Evolutionary conservation across 2,113 vertebrate genomes (phyloP).

Genomic region (Protobothrops mucrosquamatus): DNA sequence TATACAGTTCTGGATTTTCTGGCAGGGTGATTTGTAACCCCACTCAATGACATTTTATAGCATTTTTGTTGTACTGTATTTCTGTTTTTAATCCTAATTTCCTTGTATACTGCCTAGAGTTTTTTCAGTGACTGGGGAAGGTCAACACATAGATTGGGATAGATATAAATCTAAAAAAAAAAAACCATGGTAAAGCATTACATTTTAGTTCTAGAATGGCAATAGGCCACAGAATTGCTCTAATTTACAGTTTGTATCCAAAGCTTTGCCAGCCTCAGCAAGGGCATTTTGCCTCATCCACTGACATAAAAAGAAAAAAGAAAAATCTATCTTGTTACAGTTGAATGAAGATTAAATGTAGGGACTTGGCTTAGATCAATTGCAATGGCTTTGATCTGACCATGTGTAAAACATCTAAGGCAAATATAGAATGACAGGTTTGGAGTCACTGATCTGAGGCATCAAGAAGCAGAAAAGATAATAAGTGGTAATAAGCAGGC

Average conservation of each 20-base stretch:
- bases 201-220: background rate
- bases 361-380: constrained; percentile 22
- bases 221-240: background rate
- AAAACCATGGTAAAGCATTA: background rate
- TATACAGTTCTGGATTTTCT: background rate
- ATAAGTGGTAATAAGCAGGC: constrained; percentile 65
- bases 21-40: background rate
- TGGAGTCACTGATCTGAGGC: constrained; percentile 55
- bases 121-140: background rate
- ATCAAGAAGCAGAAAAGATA: constrained; percentile 50
- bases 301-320: background rate
- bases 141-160: background rate
- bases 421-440: constrained; percentile 57
- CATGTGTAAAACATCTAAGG: constrained; percentile 44
- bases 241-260: background rate
- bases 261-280: background rate
- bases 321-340: background rate
- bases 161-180: background rate
- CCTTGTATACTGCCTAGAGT: background rate
- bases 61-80: background rate
- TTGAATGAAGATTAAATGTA: accelerated
- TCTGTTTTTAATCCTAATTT: background rate
- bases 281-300: background rate
- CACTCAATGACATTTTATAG: background rate
- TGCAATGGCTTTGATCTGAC: constrained; percentile 37